Percentiles rank a stretch among this genome's conserved stretches.
Conservation (phyloP, 2,888 invertebrate genomes). For the Nesidiocoris tenuis region DNA sequence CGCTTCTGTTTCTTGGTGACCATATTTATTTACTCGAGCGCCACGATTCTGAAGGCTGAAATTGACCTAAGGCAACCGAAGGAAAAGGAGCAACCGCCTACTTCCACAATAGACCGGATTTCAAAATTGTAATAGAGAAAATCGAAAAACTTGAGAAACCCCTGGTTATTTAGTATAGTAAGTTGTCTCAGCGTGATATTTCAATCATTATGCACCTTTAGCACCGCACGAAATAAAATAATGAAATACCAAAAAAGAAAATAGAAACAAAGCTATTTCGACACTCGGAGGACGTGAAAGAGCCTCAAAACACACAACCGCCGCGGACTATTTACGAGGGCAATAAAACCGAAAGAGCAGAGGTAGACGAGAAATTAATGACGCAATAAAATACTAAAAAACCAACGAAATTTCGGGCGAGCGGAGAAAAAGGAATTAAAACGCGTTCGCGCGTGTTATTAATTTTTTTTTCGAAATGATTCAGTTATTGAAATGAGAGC, state of each 20-base stretch:
- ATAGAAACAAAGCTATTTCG: neutral
- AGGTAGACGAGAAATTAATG: neutral
- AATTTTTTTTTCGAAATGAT: slow-evolving; percentile 32
- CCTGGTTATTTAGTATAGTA: too few relatives aligned
- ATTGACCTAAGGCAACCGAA: too few relatives aligned
- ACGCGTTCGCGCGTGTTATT: slow-evolving; percentile 21
- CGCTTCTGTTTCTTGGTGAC: too few relatives aligned
- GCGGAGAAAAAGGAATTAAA: neutral
- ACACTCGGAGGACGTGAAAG: neutral
- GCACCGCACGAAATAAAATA: too few relatives aligned
- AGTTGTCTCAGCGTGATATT: too few relatives aligned
- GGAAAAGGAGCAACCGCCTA: too few relatives aligned
- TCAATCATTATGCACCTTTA: too few relatives aligned
- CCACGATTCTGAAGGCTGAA: too few relatives aligned
- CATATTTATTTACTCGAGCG: neutral
- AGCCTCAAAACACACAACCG: neutral
- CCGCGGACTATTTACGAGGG: neutral
- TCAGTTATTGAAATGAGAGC: slow-evolving; percentile 39
- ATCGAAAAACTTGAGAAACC: too few relatives aligned
- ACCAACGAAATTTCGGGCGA: neutral
- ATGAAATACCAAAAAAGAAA: too few relatives aligned
- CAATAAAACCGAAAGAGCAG: neutral
- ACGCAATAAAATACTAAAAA: neutral
- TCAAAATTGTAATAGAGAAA: too few relatives aligned
- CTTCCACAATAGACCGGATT: too few relatives aligned